Percentiles rank a stretch among this genome's conserved stretches.
Evolutionary conservation across 2,797 vertebrate species (phyloP).

Genomic region (Enteromius mattozi): DNA sequence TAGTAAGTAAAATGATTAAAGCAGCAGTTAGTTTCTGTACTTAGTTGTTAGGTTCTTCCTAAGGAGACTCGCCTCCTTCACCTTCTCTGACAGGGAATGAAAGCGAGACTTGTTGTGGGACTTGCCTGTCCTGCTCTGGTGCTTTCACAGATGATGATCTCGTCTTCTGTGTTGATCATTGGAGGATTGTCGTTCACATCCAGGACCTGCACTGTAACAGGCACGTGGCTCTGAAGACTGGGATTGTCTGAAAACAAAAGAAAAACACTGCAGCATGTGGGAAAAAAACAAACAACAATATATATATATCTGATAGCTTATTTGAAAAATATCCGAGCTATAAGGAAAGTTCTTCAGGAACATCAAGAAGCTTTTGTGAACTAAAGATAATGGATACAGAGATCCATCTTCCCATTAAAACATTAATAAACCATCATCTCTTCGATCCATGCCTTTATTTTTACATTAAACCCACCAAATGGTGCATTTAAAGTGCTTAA

Average conservation of each 20-base stretch:
- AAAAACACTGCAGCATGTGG: not conserved
- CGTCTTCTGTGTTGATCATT: constrained; percentile 86
- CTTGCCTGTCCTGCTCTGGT: constrained; percentile 91
- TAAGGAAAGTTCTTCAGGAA: not conserved
- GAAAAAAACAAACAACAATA: not conserved
- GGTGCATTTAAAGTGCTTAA: not conserved
- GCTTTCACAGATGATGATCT: constrained; percentile 94
- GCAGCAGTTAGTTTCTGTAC: not conserved
- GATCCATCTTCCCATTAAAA: not conserved
- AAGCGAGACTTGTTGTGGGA: constrained; percentile 4
- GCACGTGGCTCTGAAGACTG: constrained; percentile 85
- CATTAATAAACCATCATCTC: not conserved
- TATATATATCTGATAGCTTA: not conserved
- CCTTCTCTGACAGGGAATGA: not conserved
- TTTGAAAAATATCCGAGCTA: not conserved
- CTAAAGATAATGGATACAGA: not conserved
- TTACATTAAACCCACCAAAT: too few relatives aligned
- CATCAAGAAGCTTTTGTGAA: not conserved
- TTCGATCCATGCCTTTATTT: not conserved
- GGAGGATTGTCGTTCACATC: constrained; percentile 97
- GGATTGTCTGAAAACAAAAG: constrained; percentile 86
- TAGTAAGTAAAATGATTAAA: not conserved
- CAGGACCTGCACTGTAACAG: constrained; percentile 90
- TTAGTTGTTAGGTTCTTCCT: not conserved
- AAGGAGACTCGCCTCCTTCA: not conserved